Evolutionary conservation across 2,888 invertebrate species (phyloP).

Genomic region (Pristionchus exspectatus): DNA sequence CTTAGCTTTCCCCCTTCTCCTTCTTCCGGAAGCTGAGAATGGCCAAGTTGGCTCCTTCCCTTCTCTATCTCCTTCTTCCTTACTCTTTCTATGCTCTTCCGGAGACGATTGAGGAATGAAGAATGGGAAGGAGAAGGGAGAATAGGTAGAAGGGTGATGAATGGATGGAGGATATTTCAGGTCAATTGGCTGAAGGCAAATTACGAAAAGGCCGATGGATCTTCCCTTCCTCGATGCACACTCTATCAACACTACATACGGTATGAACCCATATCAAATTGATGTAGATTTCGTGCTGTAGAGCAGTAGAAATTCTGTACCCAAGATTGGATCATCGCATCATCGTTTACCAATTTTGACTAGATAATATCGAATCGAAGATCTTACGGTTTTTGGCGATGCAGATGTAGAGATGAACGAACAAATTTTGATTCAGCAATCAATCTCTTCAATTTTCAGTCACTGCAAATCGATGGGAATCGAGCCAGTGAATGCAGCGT

Average conservation of each 20-base stretch:
- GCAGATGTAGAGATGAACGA: too few species aligned
- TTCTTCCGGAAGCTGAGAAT: background rate
- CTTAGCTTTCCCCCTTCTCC: background rate
- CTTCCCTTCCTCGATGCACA: slow-evolving; percentile 93
- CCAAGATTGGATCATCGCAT: background rate
- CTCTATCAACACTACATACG: slow-evolving; percentile 94
- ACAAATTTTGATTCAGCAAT: background rate
- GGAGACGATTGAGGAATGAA: background rate
- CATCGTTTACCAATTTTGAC: background rate
- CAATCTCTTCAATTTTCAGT: background rate
- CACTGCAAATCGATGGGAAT: slow-evolving; percentile 80
- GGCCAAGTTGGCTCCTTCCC: background rate
- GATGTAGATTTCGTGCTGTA: background rate
- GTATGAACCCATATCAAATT: slow-evolving; percentile 58
- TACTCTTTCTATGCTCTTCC: slow-evolving; percentile 29
- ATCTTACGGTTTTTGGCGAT: background rate
- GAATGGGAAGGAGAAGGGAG: background rate
- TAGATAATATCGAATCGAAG: background rate
- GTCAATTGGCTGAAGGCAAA: slow-evolving; percentile 96
- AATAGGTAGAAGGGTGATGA: background rate
- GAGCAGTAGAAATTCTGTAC: background rate
- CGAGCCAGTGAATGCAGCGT: slow-evolving; percentile 99
- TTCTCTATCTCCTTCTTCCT: background rate
- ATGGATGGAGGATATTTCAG: slow-evolving; percentile 63
- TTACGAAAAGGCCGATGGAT: slow-evolving; percentile 97